Evolutionary conservation across 1,140 invertebrate genomes (phyloP), one percentile per base, ranked within the genome.

Genomic region (Laodelphax striatellus): DNA sequence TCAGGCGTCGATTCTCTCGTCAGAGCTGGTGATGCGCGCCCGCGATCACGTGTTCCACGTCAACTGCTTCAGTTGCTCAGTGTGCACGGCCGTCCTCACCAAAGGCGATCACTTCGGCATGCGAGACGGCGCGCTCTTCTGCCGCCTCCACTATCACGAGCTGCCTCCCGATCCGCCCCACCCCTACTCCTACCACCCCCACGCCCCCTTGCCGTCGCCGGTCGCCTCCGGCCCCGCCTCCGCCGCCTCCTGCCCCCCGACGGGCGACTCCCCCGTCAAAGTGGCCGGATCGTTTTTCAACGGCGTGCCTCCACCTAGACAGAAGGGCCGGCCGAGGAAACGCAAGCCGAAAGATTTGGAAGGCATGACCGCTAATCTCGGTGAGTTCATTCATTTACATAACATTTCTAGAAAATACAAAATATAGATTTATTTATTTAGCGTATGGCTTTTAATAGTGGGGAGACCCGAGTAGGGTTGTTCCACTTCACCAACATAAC

Each of bases 31-130:
- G 69, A 97, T 98, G 94, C 75, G 93, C 58, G 93, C 92, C 4
- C 79, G 91, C 14, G 91, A 94, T 65, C 80, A 91, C 64, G 92
- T 97, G 56, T 97, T 94, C 77, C 95, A 97, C 77, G 85, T 96
- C 41, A 86, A 89, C 66, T 97, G 94, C 76, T 97, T 98, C 78
- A 89, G 86, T 6, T 98, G 95, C 73, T 86, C 88, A 14, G 83
- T 89, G n/a, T 98, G 95, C 76, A 85, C 86, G 71, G 79, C 85
- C 14, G 82, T 85, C 2, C 77, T 91, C 50, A 90, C 84, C 44
- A 92, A 92, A 72, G 88, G 95, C 16, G 94, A 98, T 72, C 90
- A 94, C 65, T 97, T 95, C 74, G 94, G 94, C 41, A 90, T 94
- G 77, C 81, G 88, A 61, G 87, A 91, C 66, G 84, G 86, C 11